A percentile compares a stretch with the other conserved stretches of the same genome.
Evolutionary conservation across 2,888 invertebrate species (phyloP).

Genomic region (Aquatica leii): DNA sequence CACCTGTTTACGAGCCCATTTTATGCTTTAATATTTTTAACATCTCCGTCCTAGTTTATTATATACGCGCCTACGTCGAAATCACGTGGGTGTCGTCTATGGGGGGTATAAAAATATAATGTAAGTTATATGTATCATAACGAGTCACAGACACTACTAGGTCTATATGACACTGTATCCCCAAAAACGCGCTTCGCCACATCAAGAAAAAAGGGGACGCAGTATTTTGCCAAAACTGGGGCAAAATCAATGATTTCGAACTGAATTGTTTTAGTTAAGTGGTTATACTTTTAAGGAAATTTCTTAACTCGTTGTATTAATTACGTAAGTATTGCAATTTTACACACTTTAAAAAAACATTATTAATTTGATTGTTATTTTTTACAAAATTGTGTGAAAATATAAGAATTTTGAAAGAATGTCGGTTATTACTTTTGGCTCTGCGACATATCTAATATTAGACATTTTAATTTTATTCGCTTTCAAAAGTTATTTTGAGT

Average conservation of each 20-base stretch:
- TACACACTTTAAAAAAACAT: too few relatives aligned
- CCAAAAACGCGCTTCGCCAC: conserved; percentile 16
- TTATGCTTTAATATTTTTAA: conserved; percentile 34
- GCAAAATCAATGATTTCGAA: too few relatives aligned
- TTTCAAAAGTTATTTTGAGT: conserved; percentile 17
- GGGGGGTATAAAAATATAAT: conserved; percentile 34
- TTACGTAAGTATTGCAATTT: neutral
- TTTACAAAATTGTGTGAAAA: too few relatives aligned
- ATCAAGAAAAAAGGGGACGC: neutral
- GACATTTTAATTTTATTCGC: conserved; percentile 15
- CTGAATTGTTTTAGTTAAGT: too few relatives aligned
- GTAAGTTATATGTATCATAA: conserved; percentile 28
- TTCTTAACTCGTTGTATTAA: neutral
- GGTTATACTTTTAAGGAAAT: too few relatives aligned
- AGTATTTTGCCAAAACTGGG: too few relatives aligned
- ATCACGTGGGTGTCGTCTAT: conserved; percentile 35
- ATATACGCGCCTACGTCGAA: conserved; percentile 30
- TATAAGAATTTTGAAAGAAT: conserved; percentile 1
- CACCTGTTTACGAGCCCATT: conserved; percentile 33
- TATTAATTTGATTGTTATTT: neutral
- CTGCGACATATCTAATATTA: conserved; percentile 14
- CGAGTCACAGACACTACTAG: conserved; percentile 24
- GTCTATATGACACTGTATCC: conserved; percentile 28
- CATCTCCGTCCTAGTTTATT: conserved; percentile 31
- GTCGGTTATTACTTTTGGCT: conserved; percentile 13